These are phyloP conservation scores for Drosophila quadrilineata DNA, from an alignment of 1,140 invertebrate genomes.

Conservation along the genomic window DNA sequence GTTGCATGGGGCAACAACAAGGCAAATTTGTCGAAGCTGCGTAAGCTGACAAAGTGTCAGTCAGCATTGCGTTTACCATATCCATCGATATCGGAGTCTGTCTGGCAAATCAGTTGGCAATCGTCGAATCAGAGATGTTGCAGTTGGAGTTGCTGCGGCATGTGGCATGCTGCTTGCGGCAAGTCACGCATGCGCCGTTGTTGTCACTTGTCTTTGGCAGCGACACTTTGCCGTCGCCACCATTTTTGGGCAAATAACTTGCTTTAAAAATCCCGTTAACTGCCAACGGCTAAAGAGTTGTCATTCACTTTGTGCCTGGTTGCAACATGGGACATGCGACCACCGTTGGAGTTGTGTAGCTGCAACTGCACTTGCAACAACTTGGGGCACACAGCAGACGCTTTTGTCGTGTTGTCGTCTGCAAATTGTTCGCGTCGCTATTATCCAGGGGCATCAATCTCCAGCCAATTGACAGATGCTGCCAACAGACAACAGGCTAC, in stretches of 20 bases:
- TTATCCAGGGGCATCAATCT: conserved; percentile 79
- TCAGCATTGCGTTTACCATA: conserved; percentile 60
- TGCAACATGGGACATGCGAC: conserved; percentile 49
- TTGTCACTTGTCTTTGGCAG: conserved; percentile 62
- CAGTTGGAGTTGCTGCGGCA: not conserved
- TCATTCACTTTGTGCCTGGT: conserved; percentile 68
- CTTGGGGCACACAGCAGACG: too few relatives aligned
- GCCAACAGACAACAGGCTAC: conserved; percentile 3
- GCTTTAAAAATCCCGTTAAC: conserved; percentile 53
- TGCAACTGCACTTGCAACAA: conserved; percentile 37
- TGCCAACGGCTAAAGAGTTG: conserved; percentile 65
- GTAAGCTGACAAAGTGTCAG: conserved; percentile 36
- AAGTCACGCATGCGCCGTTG: conserved; percentile 71
- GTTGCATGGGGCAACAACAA: conserved; percentile 12
- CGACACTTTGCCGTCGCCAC: conserved; percentile 55
- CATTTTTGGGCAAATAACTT: conserved; percentile 78
- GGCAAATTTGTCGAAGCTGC: conserved; percentile 59
- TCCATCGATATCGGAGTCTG: conserved; percentile 24
- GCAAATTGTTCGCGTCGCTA: conserved; percentile 78
- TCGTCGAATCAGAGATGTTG: not conserved
- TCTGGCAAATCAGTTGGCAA: conserved; percentile 18
- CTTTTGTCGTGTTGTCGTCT: conserved; percentile 71
- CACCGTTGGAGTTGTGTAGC: conserved; percentile 58
- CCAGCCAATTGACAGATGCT: conserved; percentile 66
- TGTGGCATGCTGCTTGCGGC: conserved; percentile 1